Conservation (phyloP, 1,140 invertebrate species). For the Rhizoglyphus robini region DNA sequence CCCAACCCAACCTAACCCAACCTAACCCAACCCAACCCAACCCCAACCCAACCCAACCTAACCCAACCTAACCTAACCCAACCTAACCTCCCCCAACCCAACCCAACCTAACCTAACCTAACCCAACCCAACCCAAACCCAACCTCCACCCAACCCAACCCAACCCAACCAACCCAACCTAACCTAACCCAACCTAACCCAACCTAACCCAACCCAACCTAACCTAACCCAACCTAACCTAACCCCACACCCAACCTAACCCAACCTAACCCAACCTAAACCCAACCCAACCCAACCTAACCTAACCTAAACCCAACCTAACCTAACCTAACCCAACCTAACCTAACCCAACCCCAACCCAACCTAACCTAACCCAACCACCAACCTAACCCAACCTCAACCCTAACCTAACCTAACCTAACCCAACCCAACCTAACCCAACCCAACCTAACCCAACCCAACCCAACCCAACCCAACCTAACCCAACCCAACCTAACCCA, state of each 20-base stretch:
- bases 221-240: conserved; percentile 21
- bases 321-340: conserved; percentile 1
- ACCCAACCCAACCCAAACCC: conserved; percentile 25
- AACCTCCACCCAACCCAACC: no score
- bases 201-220: conserved; percentile 24
- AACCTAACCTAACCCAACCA: conserved; percentile 19
- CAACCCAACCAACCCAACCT: no score
- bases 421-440: conserved; percentile 26
- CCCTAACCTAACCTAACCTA: no score
- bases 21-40: no score
- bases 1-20: no score
- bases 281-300: conserved; percentile 27
- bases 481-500: conserved; percentile 29
- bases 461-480: conserved; percentile 24
- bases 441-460: conserved; percentile 22
- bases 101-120: conserved; percentile 25
- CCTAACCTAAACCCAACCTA: conserved; percentile 23
- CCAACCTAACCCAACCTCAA: no score
- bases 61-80: no score
- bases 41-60: no score
- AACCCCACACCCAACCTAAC: background rate
- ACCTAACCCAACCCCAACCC: no score
- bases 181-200: conserved; percentile 25
- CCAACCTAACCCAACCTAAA: no score
- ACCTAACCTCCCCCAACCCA: no score